phyloP scores from a whole-genome alignment of 2,113 vertebrate species.

The Dunckerocampus dactyliophorus region DNA sequence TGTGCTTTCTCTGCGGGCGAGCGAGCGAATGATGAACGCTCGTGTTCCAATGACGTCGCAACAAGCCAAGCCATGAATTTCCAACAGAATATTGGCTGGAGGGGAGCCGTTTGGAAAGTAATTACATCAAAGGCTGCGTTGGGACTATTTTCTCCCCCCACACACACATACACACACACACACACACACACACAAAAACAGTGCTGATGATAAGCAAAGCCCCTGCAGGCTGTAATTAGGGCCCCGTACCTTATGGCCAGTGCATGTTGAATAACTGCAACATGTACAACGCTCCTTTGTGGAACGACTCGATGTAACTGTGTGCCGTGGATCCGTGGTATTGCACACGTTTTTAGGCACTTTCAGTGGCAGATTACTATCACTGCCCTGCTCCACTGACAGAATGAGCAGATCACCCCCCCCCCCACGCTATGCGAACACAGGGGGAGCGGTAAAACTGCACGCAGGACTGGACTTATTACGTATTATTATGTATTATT shows the following conservation, averaged over 20 bases:
- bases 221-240: slow-evolving; percentile 67
- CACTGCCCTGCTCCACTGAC: too few species aligned
- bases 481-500: too few species aligned
- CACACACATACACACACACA: slow-evolving; percentile 38
- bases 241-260: slow-evolving; percentile 53
- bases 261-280: slow-evolving; percentile 56
- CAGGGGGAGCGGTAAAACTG: too few species aligned
- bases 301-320: background rate
- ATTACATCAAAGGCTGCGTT: slow-evolving; percentile 73
- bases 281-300: slow-evolving; percentile 40
- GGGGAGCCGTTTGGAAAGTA: slow-evolving; percentile 71
- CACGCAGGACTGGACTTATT: too few species aligned
- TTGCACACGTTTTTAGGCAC: too few species aligned
- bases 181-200: slow-evolving; percentile 59
- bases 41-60: slow-evolving; percentile 55
- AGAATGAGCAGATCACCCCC: too few species aligned
- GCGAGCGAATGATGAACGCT: slow-evolving; percentile 49
- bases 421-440: too few species aligned
- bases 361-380: too few species aligned
- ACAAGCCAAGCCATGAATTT: slow-evolving; percentile 63
- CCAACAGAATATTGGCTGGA: slow-evolving; percentile 66
- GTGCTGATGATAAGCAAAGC: slow-evolving; percentile 63
- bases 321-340: background rate
- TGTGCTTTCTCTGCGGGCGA: slow-evolving; percentile 24
- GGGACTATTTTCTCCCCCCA: slow-evolving; percentile 65